Evolutionary conservation across 2,113 vertebrate genomes (phyloP).

Genomic region (Stigmatopora argus): DNA sequence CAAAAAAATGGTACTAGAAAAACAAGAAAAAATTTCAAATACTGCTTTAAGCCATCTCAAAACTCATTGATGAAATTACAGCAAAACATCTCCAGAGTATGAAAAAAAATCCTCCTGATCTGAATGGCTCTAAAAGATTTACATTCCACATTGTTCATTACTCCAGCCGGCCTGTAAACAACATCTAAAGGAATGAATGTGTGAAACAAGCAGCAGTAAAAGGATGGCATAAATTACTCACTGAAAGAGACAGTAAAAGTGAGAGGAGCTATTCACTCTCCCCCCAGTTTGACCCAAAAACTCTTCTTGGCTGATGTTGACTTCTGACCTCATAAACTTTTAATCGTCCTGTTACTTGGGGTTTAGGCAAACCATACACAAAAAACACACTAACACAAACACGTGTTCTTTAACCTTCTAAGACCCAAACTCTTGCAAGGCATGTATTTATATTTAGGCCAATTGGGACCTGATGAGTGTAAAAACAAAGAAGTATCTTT

Average conservation of each 20-base stretch:
- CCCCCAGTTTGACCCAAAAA: slow-evolving; percentile 43
- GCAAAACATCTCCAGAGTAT: slow-evolving; percentile 12
- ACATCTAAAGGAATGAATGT: slow-evolving; percentile 4
- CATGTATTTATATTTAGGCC: too few species aligned
- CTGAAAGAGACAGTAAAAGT: slow-evolving; percentile 44
- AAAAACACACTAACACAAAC: slow-evolving; percentile 20
- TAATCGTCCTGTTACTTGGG: slow-evolving; percentile 58
- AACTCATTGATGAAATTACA: slow-evolving; percentile 14
- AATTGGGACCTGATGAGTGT: too few species aligned
- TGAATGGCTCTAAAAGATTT: slow-evolving; percentile 2
- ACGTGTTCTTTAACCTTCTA: background rate
- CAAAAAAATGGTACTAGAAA: background rate
- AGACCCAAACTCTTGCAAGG: too few species aligned
- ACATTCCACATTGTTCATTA: slow-evolving; percentile 8
- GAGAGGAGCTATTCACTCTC: slow-evolving; percentile 33
- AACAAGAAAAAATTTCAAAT: slow-evolving; percentile 5
- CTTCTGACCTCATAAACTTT: slow-evolving; percentile 60
- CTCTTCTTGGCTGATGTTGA: slow-evolving; percentile 48
- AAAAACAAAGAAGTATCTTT: too few species aligned
- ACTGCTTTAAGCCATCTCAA: slow-evolving; percentile 2
- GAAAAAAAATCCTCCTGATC: slow-evolving; percentile 15
- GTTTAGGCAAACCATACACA: slow-evolving; percentile 30
- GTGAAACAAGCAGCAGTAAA: slow-evolving; percentile 23
- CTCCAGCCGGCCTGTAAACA: slow-evolving; percentile 8
- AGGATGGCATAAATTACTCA: slow-evolving; percentile 31